phyloP scores from a whole-genome alignment of 2,888 invertebrate species.

The Globia sparganii region DNA sequence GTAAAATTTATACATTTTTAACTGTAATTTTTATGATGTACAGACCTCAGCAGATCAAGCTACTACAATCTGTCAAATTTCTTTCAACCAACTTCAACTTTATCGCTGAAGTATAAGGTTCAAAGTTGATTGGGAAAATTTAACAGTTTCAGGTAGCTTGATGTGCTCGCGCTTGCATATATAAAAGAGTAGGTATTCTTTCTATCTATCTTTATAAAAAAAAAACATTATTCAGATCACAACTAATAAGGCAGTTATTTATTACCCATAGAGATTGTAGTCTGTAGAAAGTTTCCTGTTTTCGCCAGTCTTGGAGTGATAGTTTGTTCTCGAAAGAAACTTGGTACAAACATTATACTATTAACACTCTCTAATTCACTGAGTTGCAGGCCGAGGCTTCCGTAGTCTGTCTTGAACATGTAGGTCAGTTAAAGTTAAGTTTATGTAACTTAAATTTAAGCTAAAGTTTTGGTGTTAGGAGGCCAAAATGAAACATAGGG shows the following conservation, averaged over 20 bases:
- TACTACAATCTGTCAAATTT: too few relatives aligned
- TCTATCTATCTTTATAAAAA: background rate
- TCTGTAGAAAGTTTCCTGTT: constrained; percentile 48
- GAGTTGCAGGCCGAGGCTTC: background rate
- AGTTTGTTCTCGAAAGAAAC: constrained; percentile 33
- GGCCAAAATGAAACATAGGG: background rate
- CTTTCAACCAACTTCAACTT: too few relatives aligned
- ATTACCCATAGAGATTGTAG: constrained; percentile 33
- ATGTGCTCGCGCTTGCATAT: too few relatives aligned
- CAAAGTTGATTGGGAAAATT: too few relatives aligned
- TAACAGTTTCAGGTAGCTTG: too few relatives aligned
- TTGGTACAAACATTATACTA: constrained; percentile 33
- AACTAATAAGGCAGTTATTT: constrained; percentile 49
- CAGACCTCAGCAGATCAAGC: too few relatives aligned
- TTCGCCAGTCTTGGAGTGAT: constrained; percentile 19
- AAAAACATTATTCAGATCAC: constrained; percentile 14
- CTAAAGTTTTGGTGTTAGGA: too few relatives aligned
- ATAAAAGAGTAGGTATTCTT: too few relatives aligned
- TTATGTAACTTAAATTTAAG: background rate
- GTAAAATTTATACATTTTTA: too few relatives aligned
- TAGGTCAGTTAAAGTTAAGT: constrained; percentile 16
- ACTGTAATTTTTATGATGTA: too few relatives aligned
- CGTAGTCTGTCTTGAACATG: constrained; percentile 6
- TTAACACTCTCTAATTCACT: constrained; percentile 22
- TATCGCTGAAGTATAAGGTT: too few relatives aligned